phyloP scores from a whole-genome alignment of 2,797 vertebrate genomes.

The Sebastes vulpes region DNA sequence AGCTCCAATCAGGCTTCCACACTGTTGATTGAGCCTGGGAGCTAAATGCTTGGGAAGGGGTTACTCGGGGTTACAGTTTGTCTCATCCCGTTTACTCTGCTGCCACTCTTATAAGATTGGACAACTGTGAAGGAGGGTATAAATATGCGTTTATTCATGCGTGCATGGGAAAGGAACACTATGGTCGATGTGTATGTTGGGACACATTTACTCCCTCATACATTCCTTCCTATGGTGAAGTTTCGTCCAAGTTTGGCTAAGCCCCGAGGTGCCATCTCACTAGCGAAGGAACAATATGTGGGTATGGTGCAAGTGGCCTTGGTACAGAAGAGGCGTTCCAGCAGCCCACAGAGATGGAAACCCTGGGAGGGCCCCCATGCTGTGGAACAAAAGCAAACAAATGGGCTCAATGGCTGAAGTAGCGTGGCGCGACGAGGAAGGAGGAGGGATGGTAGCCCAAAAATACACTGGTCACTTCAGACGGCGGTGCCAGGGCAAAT shows the following conservation, averaged over 20 bases:
- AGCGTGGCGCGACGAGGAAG: constrained; percentile 56
- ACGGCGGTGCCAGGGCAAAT: constrained; percentile 15
- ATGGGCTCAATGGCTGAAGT: constrained; percentile 70
- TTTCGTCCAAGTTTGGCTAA: constrained; percentile 40
- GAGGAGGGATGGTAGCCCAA: constrained; percentile 46
- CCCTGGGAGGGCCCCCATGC: constrained; percentile 75
- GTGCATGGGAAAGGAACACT: constrained; percentile 55
- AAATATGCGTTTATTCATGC: constrained; percentile 52
- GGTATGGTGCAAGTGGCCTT: constrained; percentile 54
- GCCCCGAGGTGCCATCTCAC: constrained; percentile 29
- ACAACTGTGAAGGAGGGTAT: constrained; percentile 51
- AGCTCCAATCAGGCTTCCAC: constrained; percentile 57
- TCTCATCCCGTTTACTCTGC: constrained; percentile 74
- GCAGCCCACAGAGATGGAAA: constrained; percentile 52
- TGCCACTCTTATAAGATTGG: constrained; percentile 48
- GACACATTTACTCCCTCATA: not conserved
- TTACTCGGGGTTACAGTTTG: constrained; percentile 54
- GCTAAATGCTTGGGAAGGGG: constrained; percentile 54
- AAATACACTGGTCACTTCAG: constrained; percentile 57
- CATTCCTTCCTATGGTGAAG: constrained; percentile 20
- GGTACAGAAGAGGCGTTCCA: constrained; percentile 56
- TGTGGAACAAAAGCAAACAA: constrained; percentile 81
- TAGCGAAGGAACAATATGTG: constrained; percentile 43
- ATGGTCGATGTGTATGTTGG: constrained; percentile 40
- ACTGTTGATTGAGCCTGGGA: constrained; percentile 55